Evolutionary conservation across 1,140 invertebrate genomes (phyloP).

Genomic region (Lucilia sericata): DNA sequence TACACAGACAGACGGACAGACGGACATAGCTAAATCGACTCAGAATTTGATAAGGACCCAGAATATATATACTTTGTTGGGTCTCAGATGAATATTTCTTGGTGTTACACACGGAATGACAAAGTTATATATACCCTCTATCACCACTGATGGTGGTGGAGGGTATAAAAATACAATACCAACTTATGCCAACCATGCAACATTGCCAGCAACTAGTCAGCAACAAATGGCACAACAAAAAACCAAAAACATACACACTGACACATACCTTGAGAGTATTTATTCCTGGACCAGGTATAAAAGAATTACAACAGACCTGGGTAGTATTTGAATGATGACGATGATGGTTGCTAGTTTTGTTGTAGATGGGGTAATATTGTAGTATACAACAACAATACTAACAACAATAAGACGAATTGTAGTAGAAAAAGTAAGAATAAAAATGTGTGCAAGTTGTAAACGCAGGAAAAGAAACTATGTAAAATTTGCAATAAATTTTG

Average conservation of each 20-base stretch:
- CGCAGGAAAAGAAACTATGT: constrained; percentile 42
- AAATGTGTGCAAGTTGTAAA: constrained; percentile 14
- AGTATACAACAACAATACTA: neutral
- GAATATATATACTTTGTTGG: too few relatives aligned
- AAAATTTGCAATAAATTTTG: constrained; percentile 49
- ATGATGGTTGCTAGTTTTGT: constrained; percentile 7
- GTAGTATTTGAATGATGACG: constrained; percentile 9
- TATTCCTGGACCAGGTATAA: neutral
- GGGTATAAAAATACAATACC: too few relatives aligned
- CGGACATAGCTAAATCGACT: too few relatives aligned
- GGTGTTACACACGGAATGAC: too few relatives aligned
- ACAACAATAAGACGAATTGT: neutral
- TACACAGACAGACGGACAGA: too few relatives aligned
- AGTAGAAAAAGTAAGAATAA: constrained; percentile 22
- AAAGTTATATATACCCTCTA: too few relatives aligned
- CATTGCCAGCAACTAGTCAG: neutral
- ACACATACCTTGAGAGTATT: neutral
- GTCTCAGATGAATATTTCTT: too few relatives aligned
- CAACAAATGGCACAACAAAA: neutral
- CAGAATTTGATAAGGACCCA: too few relatives aligned
- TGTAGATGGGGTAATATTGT: neutral
- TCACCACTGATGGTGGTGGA: too few relatives aligned
- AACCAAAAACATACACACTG: neutral
- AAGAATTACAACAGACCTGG: neutral
- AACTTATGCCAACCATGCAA: too few relatives aligned